Percentiles rank a stretch among this genome's conserved stretches.
phyloP scores from a whole-genome alignment of 2,797 vertebrate species.

The Octomys mimax region DNA sequence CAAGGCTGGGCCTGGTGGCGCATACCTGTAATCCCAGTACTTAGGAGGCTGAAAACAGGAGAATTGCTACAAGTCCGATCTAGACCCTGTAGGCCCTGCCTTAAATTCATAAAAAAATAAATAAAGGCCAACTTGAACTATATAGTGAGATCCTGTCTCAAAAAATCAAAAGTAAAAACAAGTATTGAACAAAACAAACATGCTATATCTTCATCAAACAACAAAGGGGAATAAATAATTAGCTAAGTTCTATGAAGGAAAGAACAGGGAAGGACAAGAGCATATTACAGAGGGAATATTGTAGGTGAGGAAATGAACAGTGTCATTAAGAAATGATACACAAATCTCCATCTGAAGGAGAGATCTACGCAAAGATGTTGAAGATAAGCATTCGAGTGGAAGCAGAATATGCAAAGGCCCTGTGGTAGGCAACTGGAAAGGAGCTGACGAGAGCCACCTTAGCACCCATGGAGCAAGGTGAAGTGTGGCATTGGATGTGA shows the following conservation, averaged over 20 bases:
- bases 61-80: too few species aligned
- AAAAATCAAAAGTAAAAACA: neutral
- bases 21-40: too few species aligned
- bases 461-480: neutral
- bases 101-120: too few species aligned
- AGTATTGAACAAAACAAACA: neutral
- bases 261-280: neutral
- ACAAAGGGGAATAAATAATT: neutral
- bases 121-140: neutral
- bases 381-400: neutral
- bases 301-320: neutral
- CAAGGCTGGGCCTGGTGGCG: too few species aligned
- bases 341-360: neutral
- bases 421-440: neutral
- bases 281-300: neutral
- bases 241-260: slow-evolving; percentile 26
- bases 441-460: neutral
- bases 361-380: neutral
- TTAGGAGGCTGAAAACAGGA: too few species aligned
- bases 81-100: too few species aligned
- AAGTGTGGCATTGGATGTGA: neutral
- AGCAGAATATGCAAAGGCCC: neutral
- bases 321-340: neutral
- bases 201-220: slow-evolving; percentile 24
- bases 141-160: neutral